Base-by-base conservation (phyloP, 1,140 invertebrate species). In the Dendroctonus ponderosae region DNA sequence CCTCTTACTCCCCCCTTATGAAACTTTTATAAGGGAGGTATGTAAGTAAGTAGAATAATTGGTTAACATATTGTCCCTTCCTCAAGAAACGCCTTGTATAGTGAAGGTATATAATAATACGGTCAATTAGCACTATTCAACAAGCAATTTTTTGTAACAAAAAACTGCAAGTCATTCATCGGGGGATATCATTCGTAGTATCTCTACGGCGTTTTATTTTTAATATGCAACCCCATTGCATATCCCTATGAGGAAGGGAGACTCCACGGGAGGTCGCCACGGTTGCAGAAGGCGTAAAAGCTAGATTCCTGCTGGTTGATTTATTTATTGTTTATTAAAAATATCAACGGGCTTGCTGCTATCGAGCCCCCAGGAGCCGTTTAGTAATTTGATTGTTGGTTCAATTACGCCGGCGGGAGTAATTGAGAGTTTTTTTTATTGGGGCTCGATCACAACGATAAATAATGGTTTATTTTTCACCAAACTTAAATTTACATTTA, bases 251-350 rank as follows among this genome's bases (percentile, higher is more conserved):
- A 46, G 26, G 12, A 37, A 9, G 26, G 5, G 40, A n/a, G 14
- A 11, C 58, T 4, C 49, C 40, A 42, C 38, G n/a, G 48, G 60
- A 53, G 53, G 37, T 40, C 44, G 44, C 41, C 41, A 44, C 64
- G 56, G 46, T 67, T 9, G 44, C 54, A 56, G 65, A 62, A 66
- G 62, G 68, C 70, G 70, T 66, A 56, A 54, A 63, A 26, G 51
- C 38, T 41, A 57, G 62, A 26, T 49, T 54, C 72, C 72, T 44
- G 66, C 67, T 66, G 72, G 49, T 70, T 74, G 72, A 74, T 74
- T 74, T 74, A 74, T 72, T 69, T 66, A 67, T 74, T 74, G 69
- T 74, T 74, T 74, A 74, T 74, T 63, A 69, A 71, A 69, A 70
- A 72, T 66, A 66, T 61, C 60, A 57, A 64, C 53, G 54, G 56